Percentiles rank a stretch among this genome's conserved stretches.
Conservation (phyloP, 2,113 vertebrate species). For the Scortum barcoo region DNA sequence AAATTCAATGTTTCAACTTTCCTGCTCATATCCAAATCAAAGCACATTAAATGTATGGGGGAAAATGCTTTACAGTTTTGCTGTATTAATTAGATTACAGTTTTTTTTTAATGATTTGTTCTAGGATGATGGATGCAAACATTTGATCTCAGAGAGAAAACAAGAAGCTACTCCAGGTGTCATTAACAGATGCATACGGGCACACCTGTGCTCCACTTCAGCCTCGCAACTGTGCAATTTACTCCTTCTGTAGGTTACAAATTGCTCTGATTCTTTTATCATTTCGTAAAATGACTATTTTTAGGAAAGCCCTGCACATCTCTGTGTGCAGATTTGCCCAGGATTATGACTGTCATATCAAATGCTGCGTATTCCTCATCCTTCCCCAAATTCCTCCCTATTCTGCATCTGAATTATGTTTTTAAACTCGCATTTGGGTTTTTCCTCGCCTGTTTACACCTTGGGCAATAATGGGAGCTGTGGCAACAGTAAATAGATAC, state of each 20-base stretch:
- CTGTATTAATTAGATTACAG: too few species aligned
- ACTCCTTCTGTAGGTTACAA: slow-evolving; percentile 1
- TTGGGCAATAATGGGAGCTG: slow-evolving; percentile 25
- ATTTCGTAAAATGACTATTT: slow-evolving; percentile 7
- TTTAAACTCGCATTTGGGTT: not conserved
- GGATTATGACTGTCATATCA: not conserved
- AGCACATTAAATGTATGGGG: not conserved
- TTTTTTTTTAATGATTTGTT: not conserved
- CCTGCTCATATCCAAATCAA: slow-evolving; percentile 30
- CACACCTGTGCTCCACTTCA: slow-evolving; percentile 49
- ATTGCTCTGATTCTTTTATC: slow-evolving; percentile 19
- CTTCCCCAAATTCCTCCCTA: not conserved
- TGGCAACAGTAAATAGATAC: slow-evolving; percentile 17
- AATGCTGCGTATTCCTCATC: not conserved
- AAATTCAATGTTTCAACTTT: slow-evolving; percentile 43
- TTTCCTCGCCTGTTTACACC: slow-evolving; percentile 31
- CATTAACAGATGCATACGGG: slow-evolving; percentile 30
- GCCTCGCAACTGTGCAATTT: slow-evolving; percentile 2
- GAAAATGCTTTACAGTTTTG: not conserved
- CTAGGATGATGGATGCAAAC: not conserved
- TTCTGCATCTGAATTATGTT: not conserved
- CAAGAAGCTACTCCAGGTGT: slow-evolving; percentile 9
- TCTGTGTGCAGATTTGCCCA: not conserved
- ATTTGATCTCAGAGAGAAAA: slow-evolving; percentile 15
- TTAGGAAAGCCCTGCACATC: not conserved